These are phyloP conservation scores for Erethizon dorsatum DNA, from an alignment of 2,797 vertebrate genomes.

Conservation along the genomic window DNA sequence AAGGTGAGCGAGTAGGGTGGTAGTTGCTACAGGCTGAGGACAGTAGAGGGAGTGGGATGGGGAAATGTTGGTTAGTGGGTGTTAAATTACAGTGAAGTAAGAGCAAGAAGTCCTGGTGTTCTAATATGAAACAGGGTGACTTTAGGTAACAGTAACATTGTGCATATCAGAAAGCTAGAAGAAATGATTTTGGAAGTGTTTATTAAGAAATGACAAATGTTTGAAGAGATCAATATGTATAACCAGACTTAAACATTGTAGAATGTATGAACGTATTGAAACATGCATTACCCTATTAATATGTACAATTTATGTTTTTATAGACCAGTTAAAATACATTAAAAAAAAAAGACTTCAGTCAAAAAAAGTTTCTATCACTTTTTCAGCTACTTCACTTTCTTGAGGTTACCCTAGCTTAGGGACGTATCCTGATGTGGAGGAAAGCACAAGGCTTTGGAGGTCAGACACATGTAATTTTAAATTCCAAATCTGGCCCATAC, in stretches of 20 bases:
- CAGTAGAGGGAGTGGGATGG: too few relatives aligned
- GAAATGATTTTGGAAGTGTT: neutral
- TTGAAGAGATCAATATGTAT: too few relatives aligned
- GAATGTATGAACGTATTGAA: neutral
- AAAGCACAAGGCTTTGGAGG: neutral
- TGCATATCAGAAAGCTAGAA: neutral
- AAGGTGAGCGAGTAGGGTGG: neutral
- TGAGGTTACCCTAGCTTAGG: neutral
- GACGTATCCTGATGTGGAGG: neutral
- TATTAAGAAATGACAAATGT: neutral
- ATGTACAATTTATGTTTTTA: neutral
- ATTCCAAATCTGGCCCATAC: neutral
- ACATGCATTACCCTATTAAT: neutral
- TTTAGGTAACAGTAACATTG: neutral
- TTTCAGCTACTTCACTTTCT: neutral
- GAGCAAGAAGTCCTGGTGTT: neutral
- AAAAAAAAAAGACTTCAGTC: neutral
- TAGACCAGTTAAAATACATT: neutral
- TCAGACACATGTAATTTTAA: neutral
- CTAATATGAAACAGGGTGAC: too few relatives aligned
- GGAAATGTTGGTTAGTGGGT: neutral
- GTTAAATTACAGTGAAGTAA: neutral
- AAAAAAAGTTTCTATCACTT: neutral
- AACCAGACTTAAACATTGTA: neutral
- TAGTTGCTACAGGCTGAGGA: neutral